Evolutionary conservation across 2,797 vertebrate genomes (phyloP), one percentile per base, ranked within the genome.

Genomic region (Nothura maculosa): DNA sequence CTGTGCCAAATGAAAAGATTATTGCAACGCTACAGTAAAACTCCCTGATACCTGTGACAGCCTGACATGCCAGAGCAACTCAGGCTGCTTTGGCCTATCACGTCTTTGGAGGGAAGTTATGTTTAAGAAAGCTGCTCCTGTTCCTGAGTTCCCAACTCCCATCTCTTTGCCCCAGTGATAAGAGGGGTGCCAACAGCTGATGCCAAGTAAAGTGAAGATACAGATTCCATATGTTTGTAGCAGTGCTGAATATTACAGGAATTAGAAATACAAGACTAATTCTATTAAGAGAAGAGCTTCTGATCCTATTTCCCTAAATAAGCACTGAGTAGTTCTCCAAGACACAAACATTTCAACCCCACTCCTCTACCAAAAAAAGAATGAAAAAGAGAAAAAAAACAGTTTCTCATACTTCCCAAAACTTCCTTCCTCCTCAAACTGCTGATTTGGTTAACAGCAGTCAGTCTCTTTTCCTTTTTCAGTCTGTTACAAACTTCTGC

Each of bases 1-100:
- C 55, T 82, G 55, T 85, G 73, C 73, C 50, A 90, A 92, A 76
- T 50, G 45, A 68, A 80, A 87, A 90, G 77, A 79, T 64, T 76
- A 82, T 88, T 87, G 64, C 90, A 90, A 80, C 2, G 25, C 43
- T 85, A 36, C 58, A 80, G 64, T 80, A 85, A 88, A 93, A 57
- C 55, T 88, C 32, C 25, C 32, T 0, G 14, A 52, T 68, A 86
- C 20, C 32, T 91, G 50, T 67, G 70, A 80, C 48, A 86, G 88
- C 43, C 16, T 76, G 81, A 55, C 60, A 58, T 13, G 27, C 55
- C 72, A 76, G 93, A 2, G 1, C 6, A 38, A 70, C 27, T 66
- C 60, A 22, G 74, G 78, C 27, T 76, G 30, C 45, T 79, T 52
- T 81, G 77, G 85, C 21, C 47, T 60, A 61, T 57, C 58, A 36